Evolutionary conservation across 2,113 vertebrate genomes (phyloP), one percentile per base, ranked within the genome.

Genomic region (Peromyscus maniculatus): DNA sequence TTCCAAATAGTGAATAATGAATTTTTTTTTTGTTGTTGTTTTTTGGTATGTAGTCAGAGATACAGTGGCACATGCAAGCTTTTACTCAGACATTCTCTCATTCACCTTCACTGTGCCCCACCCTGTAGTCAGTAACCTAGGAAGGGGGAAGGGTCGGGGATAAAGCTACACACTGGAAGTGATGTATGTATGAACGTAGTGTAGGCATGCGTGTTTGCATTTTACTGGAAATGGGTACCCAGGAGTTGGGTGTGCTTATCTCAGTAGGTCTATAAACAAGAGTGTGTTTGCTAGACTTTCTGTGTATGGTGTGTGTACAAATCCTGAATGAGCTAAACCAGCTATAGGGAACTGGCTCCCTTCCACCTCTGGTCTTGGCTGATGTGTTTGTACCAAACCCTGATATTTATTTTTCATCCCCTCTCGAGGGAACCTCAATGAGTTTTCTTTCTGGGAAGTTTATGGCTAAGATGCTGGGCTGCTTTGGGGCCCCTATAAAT

Each of bases 401-500:
- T 94, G 95, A 96, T 98, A 98, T 97, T 98, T 98, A 98, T 98
- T 97, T 98, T 97, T 97, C 96, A 96, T 97, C 97, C 89, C 98
- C 96, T 97, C 98, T 98, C 97, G 97, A 95, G 97, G 96, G 97
- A 97, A 97, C 97, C 94, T 97, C 97, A 89, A 92, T 96, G 98
- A 98, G 97, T 97, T 97, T 98, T 98, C 98, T 98, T 98, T 98
- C 96, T 96, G 97, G 97, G 83, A 98, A 96, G 97, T 98, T 98
- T 98, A 98, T 97, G 94, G 97, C 96, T 87, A 92, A 98, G 97
- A 97, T 96, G 97, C 95, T 97, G 97, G 96, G 94, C 97, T 97
- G 98, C 97, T 98, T 97, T 98, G 98, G 98, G 97, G 97, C 96
- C 88, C 94, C 97, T 97, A 97, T 98, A 98, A 98, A 98, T 97